Evolutionary conservation across 2,797 vertebrate genomes (phyloP).

Genomic region (Perodicticus potto): DNA sequence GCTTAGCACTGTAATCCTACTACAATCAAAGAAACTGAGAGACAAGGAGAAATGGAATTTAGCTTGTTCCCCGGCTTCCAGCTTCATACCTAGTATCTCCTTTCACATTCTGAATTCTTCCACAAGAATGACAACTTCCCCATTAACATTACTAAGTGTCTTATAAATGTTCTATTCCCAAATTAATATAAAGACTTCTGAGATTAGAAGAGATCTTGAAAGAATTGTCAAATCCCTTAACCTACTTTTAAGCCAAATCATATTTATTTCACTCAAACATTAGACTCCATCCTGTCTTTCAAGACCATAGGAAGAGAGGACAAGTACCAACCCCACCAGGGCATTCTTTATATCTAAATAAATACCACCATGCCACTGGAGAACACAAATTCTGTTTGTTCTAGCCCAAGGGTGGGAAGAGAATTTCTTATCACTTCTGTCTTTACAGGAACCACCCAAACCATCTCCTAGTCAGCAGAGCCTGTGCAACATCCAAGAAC

Average conservation of each 20-base stretch:
- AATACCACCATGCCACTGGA: neutral
- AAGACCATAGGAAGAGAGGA: neutral
- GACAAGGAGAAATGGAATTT: conserved; percentile 77
- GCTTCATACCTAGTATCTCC: neutral
- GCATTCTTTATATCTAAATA: neutral
- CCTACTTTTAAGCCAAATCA: conserved; percentile 19
- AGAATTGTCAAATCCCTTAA: conserved; percentile 30
- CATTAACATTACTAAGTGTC: neutral
- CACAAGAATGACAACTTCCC: neutral
- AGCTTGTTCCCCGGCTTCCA: conserved; percentile 1
- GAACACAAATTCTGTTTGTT: neutral
- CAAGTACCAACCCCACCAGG: neutral
- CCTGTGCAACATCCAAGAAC: neutral
- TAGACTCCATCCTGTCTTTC: neutral
- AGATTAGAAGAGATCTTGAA: conserved; percentile 23
- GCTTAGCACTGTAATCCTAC: conserved; percentile 67
- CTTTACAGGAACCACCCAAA: neutral
- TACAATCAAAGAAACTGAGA: conserved; percentile 67
- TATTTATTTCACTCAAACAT: conserved; percentile 34
- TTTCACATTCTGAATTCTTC: conserved; percentile 19
- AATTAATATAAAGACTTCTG: neutral
- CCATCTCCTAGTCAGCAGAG: neutral
- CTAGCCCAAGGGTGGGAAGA: neutral
- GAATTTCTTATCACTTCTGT: neutral
- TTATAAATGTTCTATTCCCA: conserved; percentile 11